These are phyloP conservation scores for Asobara japonica DNA, from an alignment of 1,140 invertebrate genomes.

Conservation along the genomic window DNA sequence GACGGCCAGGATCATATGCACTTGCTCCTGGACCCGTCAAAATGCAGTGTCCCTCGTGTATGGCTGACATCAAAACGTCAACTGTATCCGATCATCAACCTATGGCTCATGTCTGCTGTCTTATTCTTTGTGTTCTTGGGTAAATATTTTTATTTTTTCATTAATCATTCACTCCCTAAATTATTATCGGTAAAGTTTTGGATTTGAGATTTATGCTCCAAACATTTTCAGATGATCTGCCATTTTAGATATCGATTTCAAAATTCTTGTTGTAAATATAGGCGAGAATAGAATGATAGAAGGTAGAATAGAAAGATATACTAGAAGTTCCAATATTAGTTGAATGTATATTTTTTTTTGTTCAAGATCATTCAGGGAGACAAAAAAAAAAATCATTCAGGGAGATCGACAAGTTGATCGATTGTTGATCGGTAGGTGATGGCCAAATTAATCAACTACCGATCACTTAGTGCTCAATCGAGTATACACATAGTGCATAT, in stretches of 20 bases:
- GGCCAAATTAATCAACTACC: too few relatives aligned
- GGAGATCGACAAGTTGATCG: neutral
- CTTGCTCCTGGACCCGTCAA: slow-evolving; percentile 56
- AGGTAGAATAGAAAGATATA: too few relatives aligned
- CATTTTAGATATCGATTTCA: neutral
- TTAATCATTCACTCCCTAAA: neutral
- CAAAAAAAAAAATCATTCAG: neutral
- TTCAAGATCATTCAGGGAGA: too few relatives aligned
- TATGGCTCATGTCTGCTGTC: slow-evolving; percentile 61
- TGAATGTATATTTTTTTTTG: too few relatives aligned
- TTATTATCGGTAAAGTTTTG: neutral
- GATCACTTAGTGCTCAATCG: too few relatives aligned
- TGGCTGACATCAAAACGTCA: slow-evolving; percentile 58
- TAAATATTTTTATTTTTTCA: slow-evolving; percentile 32
- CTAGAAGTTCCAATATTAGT: too few relatives aligned
- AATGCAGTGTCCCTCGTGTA: slow-evolving; percentile 60
- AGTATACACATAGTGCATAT: too few relatives aligned
- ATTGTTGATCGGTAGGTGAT: too few relatives aligned
- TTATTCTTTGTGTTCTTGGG: slow-evolving; percentile 62
- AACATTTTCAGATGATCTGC: neutral
- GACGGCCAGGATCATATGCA: slow-evolving; percentile 48
- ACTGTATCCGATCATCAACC: slow-evolving; percentile 62
- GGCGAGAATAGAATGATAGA: too few relatives aligned
- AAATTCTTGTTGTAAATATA: neutral
- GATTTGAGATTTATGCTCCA: neutral